Evolutionary conservation across 2,113 vertebrate genomes (phyloP), one percentile per base, ranked within the genome.

Genomic region (Semnornis frantzii): DNA sequence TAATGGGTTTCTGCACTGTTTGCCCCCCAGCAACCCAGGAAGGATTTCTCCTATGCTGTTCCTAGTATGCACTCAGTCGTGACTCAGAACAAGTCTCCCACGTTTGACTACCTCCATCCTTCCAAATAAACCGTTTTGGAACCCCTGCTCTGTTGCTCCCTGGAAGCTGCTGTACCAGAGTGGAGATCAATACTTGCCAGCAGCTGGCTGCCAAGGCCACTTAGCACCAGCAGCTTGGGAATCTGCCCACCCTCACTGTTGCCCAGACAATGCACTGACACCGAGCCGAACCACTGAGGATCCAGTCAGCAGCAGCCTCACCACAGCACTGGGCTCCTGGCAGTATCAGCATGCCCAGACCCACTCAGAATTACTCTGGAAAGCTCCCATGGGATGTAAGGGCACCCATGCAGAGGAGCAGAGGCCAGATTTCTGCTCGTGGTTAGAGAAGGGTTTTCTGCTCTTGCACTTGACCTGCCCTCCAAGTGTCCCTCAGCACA

Each of bases 121-220:
- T 48, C 33, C 20, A 68, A 60, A 68, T 1, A 15, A 63, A 21
- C 4, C 20, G 15, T 44, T 92, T 33, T 37, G 54, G 57, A 55
- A 10, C 2, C 52, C 24, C 24, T 0, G 0, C 33, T 33, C 46
- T 0, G 0, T 12, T 0, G 0, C 39, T 78, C 8, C 28, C 11
- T 60, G 55, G 63, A 59, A 62, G 34, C n/a, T 34, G 68, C 71
- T 13, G 54, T 10, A 11, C 60, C 2, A 5, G 2, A 39, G 58
- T 4, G 5, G 17, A 72, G 59, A 76, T 42, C 14, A 14, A 18
- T 9, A 1, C 57, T n/a, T 12, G 2, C 39, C 64, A 37, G 82
- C 0, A 2, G 39, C 33, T 5, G 19, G 70, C 39, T 46, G 64
- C 59, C 39, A 20, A 20, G 34, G 39, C n/a, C 20, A 57, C 9